phyloP scores from a whole-genome alignment of 2,113 vertebrate genomes.

The Melanostigma gelatinosum region DNA sequence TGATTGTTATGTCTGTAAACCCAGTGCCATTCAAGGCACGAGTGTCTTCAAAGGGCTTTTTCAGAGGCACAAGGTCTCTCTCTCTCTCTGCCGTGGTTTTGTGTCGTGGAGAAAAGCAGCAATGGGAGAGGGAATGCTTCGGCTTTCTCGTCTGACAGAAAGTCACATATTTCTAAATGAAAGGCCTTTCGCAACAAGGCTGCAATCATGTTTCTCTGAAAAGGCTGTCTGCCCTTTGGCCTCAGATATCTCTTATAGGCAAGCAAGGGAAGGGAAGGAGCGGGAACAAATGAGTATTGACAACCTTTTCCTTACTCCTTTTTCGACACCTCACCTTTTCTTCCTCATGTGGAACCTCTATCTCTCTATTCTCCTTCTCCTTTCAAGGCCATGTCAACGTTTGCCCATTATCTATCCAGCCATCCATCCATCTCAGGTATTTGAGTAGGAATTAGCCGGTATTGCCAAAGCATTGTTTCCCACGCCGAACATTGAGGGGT shows the following conservation, averaged over 20 bases:
- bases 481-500: slow-evolving; percentile 79
- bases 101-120: slow-evolving; percentile 65
- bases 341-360: slow-evolving; percentile 30
- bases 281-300: slow-evolving; percentile 49
- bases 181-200: slow-evolving; percentile 78
- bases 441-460: slow-evolving; percentile 77
- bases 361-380: slow-evolving; percentile 6
- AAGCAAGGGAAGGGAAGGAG: slow-evolving; percentile 39
- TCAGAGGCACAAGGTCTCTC: slow-evolving; percentile 72
- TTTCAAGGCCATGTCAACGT: slow-evolving; percentile 33
- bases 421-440: slow-evolving; percentile 63
- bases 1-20: slow-evolving; percentile 45
- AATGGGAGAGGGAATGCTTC: slow-evolving; percentile 64
- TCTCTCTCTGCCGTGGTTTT: slow-evolving; percentile 56
- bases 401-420: slow-evolving; percentile 56
- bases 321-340: slow-evolving; percentile 46
- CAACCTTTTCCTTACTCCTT: slow-evolving; percentile 44
- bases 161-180: slow-evolving; percentile 80
- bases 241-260: slow-evolving; percentile 66
- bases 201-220: slow-evolving; percentile 79
- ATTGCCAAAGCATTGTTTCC: slow-evolving; percentile 79
- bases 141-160: slow-evolving; percentile 65
- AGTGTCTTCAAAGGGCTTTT: slow-evolving; percentile 66
- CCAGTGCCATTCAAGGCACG: slow-evolving; percentile 49
- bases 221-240: slow-evolving; percentile 72